Percentiles rank a stretch among this genome's conserved stretches.
These are phyloP conservation scores for Uropetala carovei DNA, from an alignment of 2,888 invertebrate genomes.

Conservation along the genomic window DNA sequence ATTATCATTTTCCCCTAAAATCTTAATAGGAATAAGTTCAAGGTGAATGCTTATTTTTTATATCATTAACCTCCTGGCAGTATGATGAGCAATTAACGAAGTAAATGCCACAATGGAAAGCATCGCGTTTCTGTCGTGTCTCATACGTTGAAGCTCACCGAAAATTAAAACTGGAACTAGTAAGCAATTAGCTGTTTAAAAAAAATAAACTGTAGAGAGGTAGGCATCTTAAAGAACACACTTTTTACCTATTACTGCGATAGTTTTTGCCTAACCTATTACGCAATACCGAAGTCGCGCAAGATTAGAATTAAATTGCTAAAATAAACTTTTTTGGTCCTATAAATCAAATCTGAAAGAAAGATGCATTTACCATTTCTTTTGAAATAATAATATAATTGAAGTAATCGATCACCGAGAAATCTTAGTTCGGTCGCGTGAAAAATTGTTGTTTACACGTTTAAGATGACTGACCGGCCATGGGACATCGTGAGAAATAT, in stretches of 20 bases:
- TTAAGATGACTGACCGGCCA: background rate
- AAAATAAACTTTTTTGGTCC: background rate
- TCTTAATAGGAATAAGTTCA: constrained; percentile 7
- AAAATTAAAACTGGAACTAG: constrained; percentile 13
- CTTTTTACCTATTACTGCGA: background rate
- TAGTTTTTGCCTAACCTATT: background rate
- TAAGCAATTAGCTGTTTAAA: background rate
- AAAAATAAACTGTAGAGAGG: constrained; percentile 48
- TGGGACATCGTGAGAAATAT: constrained; percentile 34
- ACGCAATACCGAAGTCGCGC: background rate
- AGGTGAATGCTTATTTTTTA: constrained; percentile 6
- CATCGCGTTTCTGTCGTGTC: background rate
- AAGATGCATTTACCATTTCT: constrained; percentile 37
- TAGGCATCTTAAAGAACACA: constrained; percentile 34
- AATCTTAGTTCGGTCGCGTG: background rate
- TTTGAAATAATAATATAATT: background rate
- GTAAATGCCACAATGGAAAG: constrained; percentile 14
- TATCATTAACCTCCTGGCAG: constrained; percentile 35
- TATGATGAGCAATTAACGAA: constrained; percentile 21
- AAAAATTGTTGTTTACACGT: constrained; percentile 3
- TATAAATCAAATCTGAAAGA: constrained; percentile 14
- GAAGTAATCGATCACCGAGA: background rate
- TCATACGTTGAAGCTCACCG: background rate
- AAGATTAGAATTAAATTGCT: background rate
- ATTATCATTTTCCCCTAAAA: background rate